Evolutionary conservation across 2,797 vertebrate genomes (phyloP), one percentile per base, ranked within the genome.

Genomic region (Brachyrhaphis roseni): DNA sequence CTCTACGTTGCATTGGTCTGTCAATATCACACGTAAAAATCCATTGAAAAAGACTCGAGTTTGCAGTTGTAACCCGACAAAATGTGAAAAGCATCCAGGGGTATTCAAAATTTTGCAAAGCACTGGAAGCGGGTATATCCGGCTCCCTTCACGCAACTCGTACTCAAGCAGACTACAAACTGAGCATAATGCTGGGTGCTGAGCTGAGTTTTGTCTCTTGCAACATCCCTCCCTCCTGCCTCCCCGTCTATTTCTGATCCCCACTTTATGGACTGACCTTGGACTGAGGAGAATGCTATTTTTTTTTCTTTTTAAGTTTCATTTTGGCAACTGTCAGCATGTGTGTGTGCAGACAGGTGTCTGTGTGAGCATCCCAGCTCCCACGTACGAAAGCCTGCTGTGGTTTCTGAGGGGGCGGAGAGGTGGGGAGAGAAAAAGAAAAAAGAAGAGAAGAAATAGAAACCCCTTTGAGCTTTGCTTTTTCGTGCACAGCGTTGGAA

Each of bases 261-360:
- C 64, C 46, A 76, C 64, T 77, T 85, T 71, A 86, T 82, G 78
- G 77, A 82, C 81, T 84, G 84, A 94, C 91, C 90, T 92, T 91
- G 89, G 76, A 43, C 47, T 10, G 55, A 79, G 68, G 79, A 84
- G 74, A 84, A n/a, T 31, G 55, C 53, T 64, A 28, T 45, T 88
- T 82, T 68, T 77, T 49, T 51, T 3, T 51, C 8, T 51, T 51
- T 84, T 39, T 1, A 82, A 87, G 82, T 74, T 81, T 86, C 76
- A 80, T 88, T 93, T 86, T 85, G 81, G 62, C 80, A 78, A 80
- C 84, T 87, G 84, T 84, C 89, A 87, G 85, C 76, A 64, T 66
- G 78, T 77, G 82, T 57, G 75, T 72, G 77, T 51, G 49, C 49
- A 51, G 49, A 51, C 72, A n/a, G 34, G 74, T 78, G 78, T 78